Conservation (phyloP, 2,888 invertebrate genomes). For the Osmoderma eremita region DNA sequence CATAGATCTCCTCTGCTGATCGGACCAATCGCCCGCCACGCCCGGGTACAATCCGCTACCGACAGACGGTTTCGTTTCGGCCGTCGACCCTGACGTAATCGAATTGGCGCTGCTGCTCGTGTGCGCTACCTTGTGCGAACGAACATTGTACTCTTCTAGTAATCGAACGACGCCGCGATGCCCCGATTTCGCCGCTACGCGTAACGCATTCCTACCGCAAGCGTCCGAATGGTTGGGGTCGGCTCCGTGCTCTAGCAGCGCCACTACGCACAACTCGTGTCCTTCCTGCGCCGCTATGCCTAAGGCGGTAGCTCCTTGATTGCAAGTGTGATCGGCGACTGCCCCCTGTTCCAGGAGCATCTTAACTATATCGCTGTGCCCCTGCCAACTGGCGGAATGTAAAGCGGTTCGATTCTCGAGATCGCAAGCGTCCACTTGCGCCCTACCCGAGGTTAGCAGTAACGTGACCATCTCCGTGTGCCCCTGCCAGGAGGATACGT, state of each 20-base stretch:
- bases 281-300: slow-evolving; percentile 97
- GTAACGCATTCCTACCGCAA: slow-evolving; percentile 86
- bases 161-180: slow-evolving; percentile 85
- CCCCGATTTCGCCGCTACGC: slow-evolving; percentile 92
- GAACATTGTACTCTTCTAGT: slow-evolving; percentile 73
- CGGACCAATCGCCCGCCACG: slow-evolving; percentile 62
- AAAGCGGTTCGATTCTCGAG: slow-evolving; percentile 88
- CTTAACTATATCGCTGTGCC: slow-evolving; percentile 85
- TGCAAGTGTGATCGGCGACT: slow-evolving; percentile 87
- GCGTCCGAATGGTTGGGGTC: slow-evolving; percentile 88
- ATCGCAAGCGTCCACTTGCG: slow-evolving; percentile 88
- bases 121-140: slow-evolving; percentile 58
- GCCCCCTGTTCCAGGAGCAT: slow-evolving; percentile 84
- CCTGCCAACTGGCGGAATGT: slow-evolving; percentile 97
- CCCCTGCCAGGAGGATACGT: slow-evolving; percentile 94
- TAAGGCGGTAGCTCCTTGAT: slow-evolving; percentile 95
- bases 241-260: slow-evolving; percentile 83
- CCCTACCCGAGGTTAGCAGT: slow-evolving; percentile 76
- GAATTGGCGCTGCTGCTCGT: slow-evolving; percentile 62
- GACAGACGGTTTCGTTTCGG: slow-evolving; percentile 70
- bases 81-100: slow-evolving; percentile 66
- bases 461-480: slow-evolving; percentile 92
- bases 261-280: slow-evolving; percentile 90
- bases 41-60: slow-evolving; percentile 62
- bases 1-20: slow-evolving; percentile 66